These are phyloP conservation scores for Atethmia centrago DNA, from an alignment of 2,888 invertebrate species.

Conservation along the genomic window DNA sequence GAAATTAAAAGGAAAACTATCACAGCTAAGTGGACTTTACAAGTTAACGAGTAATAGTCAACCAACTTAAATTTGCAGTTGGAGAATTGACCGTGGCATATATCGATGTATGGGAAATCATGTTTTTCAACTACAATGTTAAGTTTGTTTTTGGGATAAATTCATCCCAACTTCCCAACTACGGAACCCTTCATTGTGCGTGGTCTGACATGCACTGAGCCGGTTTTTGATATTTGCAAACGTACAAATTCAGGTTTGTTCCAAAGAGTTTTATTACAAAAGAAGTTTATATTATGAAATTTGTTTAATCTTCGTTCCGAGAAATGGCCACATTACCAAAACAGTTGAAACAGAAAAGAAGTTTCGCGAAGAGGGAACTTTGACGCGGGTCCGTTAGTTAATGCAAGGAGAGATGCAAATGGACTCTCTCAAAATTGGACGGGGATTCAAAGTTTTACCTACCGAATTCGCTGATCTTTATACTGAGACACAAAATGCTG, in stretches of 20 bases:
- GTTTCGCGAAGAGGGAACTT: constrained; percentile 70
- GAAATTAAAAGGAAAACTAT: too few relatives aligned
- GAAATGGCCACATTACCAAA: constrained; percentile 60
- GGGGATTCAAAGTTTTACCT: constrained; percentile 83
- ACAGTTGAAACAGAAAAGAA: constrained; percentile 66
- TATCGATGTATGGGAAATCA: too few relatives aligned
- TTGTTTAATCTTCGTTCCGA: constrained; percentile 61
- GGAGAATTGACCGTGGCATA: too few relatives aligned
- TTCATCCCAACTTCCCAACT: too few relatives aligned
- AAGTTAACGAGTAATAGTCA: too few relatives aligned
- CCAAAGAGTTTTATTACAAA: constrained; percentile 61
- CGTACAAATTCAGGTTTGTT: constrained; percentile 45
- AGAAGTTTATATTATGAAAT: constrained; percentile 64
- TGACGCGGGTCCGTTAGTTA: constrained; percentile 73
- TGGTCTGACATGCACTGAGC: too few relatives aligned
- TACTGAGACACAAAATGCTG: constrained; percentile 49
- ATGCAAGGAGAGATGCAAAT: constrained; percentile 84
- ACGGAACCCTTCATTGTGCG: too few relatives aligned
- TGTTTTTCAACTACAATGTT: too few relatives aligned
- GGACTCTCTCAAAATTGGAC: constrained; percentile 82
- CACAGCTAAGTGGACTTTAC: too few relatives aligned
- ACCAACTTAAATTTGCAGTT: too few relatives aligned
- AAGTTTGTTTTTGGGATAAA: too few relatives aligned
- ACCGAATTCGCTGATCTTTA: constrained; percentile 75
- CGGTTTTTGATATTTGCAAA: constrained; percentile 35